phyloP scores from a whole-genome alignment of 2,888 invertebrate species.

The Cynaeus angustus region DNA sequence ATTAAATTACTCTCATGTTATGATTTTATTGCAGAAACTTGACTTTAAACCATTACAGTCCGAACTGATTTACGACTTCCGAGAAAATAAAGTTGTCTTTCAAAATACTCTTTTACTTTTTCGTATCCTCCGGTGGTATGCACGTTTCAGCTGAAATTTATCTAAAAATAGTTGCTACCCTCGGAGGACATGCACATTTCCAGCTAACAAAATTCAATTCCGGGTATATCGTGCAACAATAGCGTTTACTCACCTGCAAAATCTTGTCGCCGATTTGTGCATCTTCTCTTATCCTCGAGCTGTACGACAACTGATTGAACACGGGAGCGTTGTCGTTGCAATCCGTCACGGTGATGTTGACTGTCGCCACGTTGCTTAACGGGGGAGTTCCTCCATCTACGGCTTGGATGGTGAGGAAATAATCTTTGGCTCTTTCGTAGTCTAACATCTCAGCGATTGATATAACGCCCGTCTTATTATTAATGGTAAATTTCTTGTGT shows the following conservation, averaged over 20 bases:
- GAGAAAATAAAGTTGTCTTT: constrained; percentile 30
- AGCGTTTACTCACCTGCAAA: constrained; percentile 75
- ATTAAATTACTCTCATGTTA: neutral
- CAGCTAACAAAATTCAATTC: neutral
- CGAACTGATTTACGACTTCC: constrained; percentile 21
- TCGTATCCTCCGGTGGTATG: constrained; percentile 19
- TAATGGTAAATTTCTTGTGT: constrained; percentile 87
- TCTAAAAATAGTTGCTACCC: constrained; percentile 28
- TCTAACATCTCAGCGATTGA: constrained; percentile 87
- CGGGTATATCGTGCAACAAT: too few relatives aligned
- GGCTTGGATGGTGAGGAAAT: constrained; percentile 91
- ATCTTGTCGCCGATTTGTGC: constrained; percentile 82
- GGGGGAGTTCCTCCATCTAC: constrained; percentile 93
- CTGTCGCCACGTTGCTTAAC: constrained; percentile 88
- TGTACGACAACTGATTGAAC: constrained; percentile 85
- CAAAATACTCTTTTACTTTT: constrained; percentile 19
- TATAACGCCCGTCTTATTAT: constrained; percentile 83
- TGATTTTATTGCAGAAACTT: constrained; percentile 7
- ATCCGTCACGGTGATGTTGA: constrained; percentile 90
- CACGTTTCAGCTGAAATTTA: constrained; percentile 19
- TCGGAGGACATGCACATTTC: constrained; percentile 8
- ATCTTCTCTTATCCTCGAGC: constrained; percentile 86
- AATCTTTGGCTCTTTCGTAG: constrained; percentile 89
- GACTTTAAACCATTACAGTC: constrained; percentile 3
- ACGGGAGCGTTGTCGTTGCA: constrained; percentile 91